Percentiles rank a stretch among this genome's conserved stretches.
phyloP scores from a whole-genome alignment of 1,140 invertebrate species.

The Arion vulgaris region DNA sequence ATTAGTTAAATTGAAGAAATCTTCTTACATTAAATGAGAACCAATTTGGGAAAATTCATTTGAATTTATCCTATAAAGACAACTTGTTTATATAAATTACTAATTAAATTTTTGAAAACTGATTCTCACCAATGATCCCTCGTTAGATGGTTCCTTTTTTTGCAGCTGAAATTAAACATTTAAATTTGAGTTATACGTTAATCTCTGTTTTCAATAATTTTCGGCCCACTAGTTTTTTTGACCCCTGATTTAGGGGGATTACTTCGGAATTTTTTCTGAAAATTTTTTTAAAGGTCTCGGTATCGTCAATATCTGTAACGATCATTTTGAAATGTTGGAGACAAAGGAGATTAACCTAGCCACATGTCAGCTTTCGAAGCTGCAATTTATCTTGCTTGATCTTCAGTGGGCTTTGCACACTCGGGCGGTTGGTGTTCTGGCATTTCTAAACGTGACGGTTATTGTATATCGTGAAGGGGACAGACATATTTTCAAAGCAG shows the following conservation, averaged over 20 bases:
- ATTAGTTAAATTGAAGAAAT: no score
- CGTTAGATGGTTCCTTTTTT: background rate
- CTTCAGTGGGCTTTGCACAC: slow-evolving; percentile 47
- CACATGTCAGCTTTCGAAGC: slow-evolving; percentile 47
- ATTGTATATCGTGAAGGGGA: slow-evolving; percentile 42
- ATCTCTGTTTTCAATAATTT: background rate
- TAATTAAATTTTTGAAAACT: no score
- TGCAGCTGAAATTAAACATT: no score
- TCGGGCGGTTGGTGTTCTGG: no score
- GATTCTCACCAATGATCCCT: no score
- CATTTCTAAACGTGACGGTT: no score
- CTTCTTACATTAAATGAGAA: no score
- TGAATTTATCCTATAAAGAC: background rate
- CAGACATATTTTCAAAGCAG: slow-evolving; percentile 19
- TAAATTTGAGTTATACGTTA: background rate
- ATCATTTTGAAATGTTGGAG: slow-evolving; percentile 47
- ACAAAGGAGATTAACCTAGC: slow-evolving; percentile 8
- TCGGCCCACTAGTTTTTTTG: background rate
- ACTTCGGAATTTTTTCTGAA: background rate
- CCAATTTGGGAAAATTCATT: background rate
- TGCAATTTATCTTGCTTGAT: slow-evolving; percentile 54
- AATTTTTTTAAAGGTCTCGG: background rate
- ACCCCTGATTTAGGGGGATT: background rate
- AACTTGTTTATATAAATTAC: no score
- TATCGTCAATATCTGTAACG: no score